Evolutionary conservation across 2,888 invertebrate genomes (phyloP), one percentile per base, ranked within the genome.

Genomic region (Drosophila pseudotalamancana): DNA sequence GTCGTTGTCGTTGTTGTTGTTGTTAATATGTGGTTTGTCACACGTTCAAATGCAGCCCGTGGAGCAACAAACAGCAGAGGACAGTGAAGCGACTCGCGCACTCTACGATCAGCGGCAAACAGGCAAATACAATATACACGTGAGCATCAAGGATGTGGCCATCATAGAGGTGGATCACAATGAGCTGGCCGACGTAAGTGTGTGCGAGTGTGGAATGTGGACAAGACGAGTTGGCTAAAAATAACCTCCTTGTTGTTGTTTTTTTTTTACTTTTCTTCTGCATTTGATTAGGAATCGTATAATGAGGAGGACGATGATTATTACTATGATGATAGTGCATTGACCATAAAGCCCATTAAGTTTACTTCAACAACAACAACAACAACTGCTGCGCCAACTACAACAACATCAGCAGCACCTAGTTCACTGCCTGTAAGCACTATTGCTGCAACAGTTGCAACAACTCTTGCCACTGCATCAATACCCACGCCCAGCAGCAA

Each of bases 121-220:
- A 3, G 96, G 96, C 16, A 94, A 95, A 77, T 93, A 95, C 75
- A 97, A 97, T 90, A 94, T 97, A 72, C 95, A 95, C 88, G 92
- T 97, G 68, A 95, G 95, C 90, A 92, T 96, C 70, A 96, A 96
- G 91, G 95, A 96, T 91, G 92, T 96, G 69, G 94, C 95, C 85
- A 93, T 96, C 79, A 93, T 96, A 79, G 95, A 90, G 83, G 79
- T 91, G 78, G 89, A 88, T 63, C 83, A 85, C 48, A 91, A 90
- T 71, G 88, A 88, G 48, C 70, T 90, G 62, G 72, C 77, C 39
- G 90, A 90, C 70, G 90, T 90, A 84, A 68, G 89, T 86, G 39
- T 14, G 27, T 14, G 27, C n/a, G 6, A 8, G 29, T 4, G 12
- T 4, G 32, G 14, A 39, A 21, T 29, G 37, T 29, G 19, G 29